Percentiles rank a stretch among this genome's conserved stretches.
These are phyloP conservation scores for Berghia stephanieae DNA, from an alignment of 1,140 invertebrate species.

Conservation along the genomic window DNA sequence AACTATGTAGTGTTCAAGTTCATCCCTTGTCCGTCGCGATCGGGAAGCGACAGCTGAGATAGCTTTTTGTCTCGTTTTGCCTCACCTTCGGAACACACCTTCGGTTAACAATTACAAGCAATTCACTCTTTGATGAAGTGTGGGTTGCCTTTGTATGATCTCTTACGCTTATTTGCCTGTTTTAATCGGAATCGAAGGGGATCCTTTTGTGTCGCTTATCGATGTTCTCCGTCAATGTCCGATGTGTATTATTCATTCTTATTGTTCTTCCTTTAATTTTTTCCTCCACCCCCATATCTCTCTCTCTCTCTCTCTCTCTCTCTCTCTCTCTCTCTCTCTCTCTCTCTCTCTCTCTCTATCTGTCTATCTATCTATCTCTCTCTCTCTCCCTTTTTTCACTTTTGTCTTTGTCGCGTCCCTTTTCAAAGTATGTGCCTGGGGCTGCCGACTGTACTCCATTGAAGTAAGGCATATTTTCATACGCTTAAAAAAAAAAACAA, in stretches of 20 bases:
- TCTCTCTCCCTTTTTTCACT: constrained; percentile 8
- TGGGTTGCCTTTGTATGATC: background rate
- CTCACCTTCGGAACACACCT: background rate
- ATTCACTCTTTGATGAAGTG: background rate
- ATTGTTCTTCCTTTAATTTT: background rate
- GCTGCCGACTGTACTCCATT: too few relatives aligned
- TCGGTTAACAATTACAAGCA: background rate
- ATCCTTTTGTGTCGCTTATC: background rate
- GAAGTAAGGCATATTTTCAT: too few relatives aligned
- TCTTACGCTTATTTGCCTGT: background rate
- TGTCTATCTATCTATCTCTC: too few relatives aligned
- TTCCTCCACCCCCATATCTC: too few relatives aligned
- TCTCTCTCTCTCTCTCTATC: too few relatives aligned
- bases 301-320: constrained; percentile 6
- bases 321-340: background rate
- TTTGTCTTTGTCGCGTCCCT: too few relatives aligned
- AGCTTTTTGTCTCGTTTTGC: too few relatives aligned
- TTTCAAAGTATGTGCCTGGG: too few relatives aligned
- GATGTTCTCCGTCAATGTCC: background rate
- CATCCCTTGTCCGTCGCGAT: too few relatives aligned
- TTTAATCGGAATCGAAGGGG: background rate
- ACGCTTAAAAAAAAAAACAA: too few relatives aligned
- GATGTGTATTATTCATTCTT: background rate
- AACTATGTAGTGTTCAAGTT: too few relatives aligned
- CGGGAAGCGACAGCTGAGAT: background rate